phyloP scores from a whole-genome alignment of 2,797 vertebrate species.

The Xiphophorus birchmanni region DNA sequence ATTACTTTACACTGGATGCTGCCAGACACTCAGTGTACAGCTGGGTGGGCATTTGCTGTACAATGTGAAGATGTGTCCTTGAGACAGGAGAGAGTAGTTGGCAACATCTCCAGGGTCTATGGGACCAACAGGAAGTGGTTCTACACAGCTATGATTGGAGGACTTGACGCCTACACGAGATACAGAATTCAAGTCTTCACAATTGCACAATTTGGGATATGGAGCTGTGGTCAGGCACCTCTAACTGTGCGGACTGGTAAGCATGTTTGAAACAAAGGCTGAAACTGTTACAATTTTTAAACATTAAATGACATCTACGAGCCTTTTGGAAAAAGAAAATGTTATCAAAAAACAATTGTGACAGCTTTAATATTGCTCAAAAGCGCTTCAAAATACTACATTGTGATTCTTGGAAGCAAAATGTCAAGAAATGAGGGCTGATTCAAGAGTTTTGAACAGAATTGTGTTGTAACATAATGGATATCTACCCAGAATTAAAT shows the following conservation, averaged over 20 bases:
- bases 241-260: slow-evolving; percentile 84
- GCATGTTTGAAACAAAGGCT: background rate
- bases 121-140: slow-evolving; percentile 67
- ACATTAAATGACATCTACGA: background rate
- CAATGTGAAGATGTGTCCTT: slow-evolving; percentile 76
- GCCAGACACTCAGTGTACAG: slow-evolving; percentile 51
- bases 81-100: slow-evolving; percentile 56
- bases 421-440: background rate
- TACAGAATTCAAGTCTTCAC: slow-evolving; percentile 84
- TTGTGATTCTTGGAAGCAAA: background rate
- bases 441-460: background rate
- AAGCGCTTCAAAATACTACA: background rate
- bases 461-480: background rate
- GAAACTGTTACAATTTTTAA: background rate
- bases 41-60: slow-evolving; percentile 80
- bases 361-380: background rate
- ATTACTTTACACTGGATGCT: slow-evolving; percentile 81
- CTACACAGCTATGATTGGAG: slow-evolving; percentile 69
- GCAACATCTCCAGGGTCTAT: slow-evolving; percentile 62
- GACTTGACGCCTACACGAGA: slow-evolving; percentile 77
- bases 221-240: slow-evolving; percentile 77
- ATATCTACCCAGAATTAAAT: background rate
- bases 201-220: slow-evolving; percentile 77
- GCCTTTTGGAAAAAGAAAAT: background rate
- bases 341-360: background rate